Evolutionary conservation across 35 echinoderm and acorn worm genomes (phyloP).

Genomic region (Chiridota heheva): DNA sequence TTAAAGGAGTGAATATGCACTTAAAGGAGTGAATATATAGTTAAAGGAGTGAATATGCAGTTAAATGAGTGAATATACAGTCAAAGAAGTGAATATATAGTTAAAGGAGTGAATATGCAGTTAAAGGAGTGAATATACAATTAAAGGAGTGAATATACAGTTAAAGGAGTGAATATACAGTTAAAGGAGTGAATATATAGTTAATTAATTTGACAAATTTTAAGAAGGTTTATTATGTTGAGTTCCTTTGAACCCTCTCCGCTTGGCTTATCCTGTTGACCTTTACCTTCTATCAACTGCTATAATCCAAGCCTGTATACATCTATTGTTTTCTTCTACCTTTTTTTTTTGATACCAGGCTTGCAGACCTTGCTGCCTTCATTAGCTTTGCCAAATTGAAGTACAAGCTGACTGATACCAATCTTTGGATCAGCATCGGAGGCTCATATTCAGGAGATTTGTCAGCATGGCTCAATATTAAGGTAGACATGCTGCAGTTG

Average conservation of each 20-base stretch:
- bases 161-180: background rate
- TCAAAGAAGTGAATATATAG: background rate
- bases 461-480: slow-evolving; percentile 83
- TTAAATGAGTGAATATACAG: background rate
- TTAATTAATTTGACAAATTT: background rate
- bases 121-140: background rate
- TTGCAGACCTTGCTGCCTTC: slow-evolving; percentile 61
- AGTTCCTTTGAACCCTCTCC: background rate
- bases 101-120: background rate
- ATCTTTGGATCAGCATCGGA: slow-evolving; percentile 67
- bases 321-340: background rate
- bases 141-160: background rate
- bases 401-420: slow-evolving; percentile 27
- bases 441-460: slow-evolving; percentile 70
- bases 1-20: background rate
- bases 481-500: slow-evolving; percentile 30
- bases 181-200: background rate
- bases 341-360: slow-evolving; percentile 21
- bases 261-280: too few relatives aligned
- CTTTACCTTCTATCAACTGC: too few relatives aligned
- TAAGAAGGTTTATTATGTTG: background rate
- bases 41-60: background rate
- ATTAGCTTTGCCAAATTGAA: slow-evolving; percentile 41
- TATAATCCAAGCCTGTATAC: too few relatives aligned
- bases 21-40: background rate